Evolutionary conservation across 2,797 vertebrate species (phyloP).

Genomic region (Euphonia xanthogaster): DNA sequence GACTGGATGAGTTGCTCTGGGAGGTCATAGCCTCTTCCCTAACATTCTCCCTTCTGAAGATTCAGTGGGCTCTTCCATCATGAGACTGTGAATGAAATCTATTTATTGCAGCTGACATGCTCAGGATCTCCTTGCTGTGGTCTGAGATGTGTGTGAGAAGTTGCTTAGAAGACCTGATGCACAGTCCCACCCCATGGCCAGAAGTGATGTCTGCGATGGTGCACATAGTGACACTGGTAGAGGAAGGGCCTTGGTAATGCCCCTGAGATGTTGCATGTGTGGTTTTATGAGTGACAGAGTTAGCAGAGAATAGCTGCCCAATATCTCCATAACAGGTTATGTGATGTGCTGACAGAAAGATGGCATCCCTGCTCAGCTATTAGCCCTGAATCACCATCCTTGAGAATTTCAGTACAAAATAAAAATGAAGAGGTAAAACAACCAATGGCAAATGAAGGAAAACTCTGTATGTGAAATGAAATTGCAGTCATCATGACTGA

Average conservation of each 20-base stretch:
- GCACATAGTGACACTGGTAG: background rate
- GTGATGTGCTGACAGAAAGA: slow-evolving; percentile 21
- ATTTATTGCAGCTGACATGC: background rate
- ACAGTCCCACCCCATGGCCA: background rate
- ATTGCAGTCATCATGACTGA: background rate
- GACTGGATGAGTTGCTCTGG: background rate
- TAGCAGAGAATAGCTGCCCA: background rate
- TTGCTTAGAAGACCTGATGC: background rate
- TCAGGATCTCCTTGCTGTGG: background rate
- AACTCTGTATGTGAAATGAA: background rate
- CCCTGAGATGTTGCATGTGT: background rate
- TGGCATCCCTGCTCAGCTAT: slow-evolving; percentile 20
- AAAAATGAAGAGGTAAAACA: background rate
- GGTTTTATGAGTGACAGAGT: background rate
- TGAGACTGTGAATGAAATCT: background rate
- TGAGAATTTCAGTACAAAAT: background rate
- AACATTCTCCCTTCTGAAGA: background rate
- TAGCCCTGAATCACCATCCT: background rate
- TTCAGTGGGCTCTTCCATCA: background rate
- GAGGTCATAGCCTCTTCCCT: background rate
- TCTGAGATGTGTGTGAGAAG: background rate
- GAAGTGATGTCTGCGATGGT: background rate
- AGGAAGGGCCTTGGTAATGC: background rate
- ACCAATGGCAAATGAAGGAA: background rate
- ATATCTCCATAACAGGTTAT: background rate